These are phyloP conservation scores for Lasaia peninsularis DNA, from an alignment of 1,140 invertebrate species.

Conservation along the genomic window DNA sequence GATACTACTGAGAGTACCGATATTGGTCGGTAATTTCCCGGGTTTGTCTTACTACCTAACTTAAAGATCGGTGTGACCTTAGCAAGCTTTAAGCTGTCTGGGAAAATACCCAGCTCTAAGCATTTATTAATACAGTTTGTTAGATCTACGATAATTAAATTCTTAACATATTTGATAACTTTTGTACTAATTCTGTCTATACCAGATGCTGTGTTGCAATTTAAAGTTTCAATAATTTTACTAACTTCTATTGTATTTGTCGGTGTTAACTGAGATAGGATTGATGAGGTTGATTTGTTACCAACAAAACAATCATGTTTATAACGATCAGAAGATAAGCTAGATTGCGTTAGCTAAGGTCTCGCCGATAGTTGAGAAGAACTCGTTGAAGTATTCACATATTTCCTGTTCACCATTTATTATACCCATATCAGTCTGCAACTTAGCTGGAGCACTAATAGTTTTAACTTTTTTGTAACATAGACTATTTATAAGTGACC, in stretches of 20 bases:
- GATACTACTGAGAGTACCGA: neutral
- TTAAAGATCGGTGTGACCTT: neutral
- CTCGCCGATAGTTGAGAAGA: constrained; percentile 21
- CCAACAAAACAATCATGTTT: neutral
- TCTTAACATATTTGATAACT: constrained; percentile 22
- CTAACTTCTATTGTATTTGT: neutral
- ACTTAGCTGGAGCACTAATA: neutral
- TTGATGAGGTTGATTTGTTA: neutral
- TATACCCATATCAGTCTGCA: neutral
- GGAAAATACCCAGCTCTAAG: neutral
- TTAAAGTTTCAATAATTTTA: constrained; percentile 17
- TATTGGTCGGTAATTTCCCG: neutral
- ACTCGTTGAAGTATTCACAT: constrained; percentile 28
- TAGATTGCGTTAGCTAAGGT: constrained; percentile 22
- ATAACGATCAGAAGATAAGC: neutral
- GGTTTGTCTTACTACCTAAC: neutral
- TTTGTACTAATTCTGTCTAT: constrained; percentile 20
- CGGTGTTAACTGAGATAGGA: neutral
- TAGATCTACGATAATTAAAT: neutral
- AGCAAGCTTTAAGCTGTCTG: neutral
- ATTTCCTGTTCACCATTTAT: constrained; percentile 22
- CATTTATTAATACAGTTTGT: neutral
- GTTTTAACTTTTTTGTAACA: neutral
- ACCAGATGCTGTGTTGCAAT: constrained; percentile 15
- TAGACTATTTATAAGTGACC: neutral